Base-by-base conservation (phyloP, 2,797 vertebrate genomes). In the Setipinna tenuifilis region DNA sequence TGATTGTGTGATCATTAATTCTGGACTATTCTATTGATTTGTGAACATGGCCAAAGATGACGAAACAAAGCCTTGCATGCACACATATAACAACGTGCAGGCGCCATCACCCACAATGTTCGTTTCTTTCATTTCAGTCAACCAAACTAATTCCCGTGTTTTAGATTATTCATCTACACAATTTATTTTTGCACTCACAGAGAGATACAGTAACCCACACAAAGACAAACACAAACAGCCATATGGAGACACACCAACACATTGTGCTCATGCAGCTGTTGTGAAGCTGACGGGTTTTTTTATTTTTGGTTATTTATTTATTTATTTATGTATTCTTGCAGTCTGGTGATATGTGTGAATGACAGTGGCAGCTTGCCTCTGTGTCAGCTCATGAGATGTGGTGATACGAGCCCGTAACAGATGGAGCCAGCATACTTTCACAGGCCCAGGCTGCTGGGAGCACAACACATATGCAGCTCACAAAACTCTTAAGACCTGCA, bases 241-340 rank as follows among this genome's bases (percentile, higher is more conserved):
- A 89, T 89, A 89, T 88, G 88, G 87, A 84, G 68, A 41, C 83
- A 17, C 81, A 78, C 86, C 85, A 21, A 86, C 81, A 35, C 83
- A 83, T 3, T 83, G 81, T 12, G 81, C 59, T 41, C 0, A 78
- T 82, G 82, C 88, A 89, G 88, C 84, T 89, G 88, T 82, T 82
- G 84, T 82, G 84, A 85, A 86, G 87, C 85, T 88, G 83, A 88
- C 85, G 82, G 62, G 57, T 86, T 88, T 14, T 54, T 7, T 14
- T 54, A 10, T 48, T 48, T 48, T 48, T 48, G 46, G 3, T 3
- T 48, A 4, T 4, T 48, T 48, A 48, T 48, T 48, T 48, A 48
- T 48, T 48, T 48, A 48, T 48, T 10, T 48, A 48, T 48, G 46
- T 48, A 81, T 83, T 83, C 86, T 62, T 86, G 85, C 87, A 89